These are phyloP conservation scores for Onychomys torridus DNA, from an alignment of 2,797 vertebrate species.

Conservation along the genomic window DNA sequence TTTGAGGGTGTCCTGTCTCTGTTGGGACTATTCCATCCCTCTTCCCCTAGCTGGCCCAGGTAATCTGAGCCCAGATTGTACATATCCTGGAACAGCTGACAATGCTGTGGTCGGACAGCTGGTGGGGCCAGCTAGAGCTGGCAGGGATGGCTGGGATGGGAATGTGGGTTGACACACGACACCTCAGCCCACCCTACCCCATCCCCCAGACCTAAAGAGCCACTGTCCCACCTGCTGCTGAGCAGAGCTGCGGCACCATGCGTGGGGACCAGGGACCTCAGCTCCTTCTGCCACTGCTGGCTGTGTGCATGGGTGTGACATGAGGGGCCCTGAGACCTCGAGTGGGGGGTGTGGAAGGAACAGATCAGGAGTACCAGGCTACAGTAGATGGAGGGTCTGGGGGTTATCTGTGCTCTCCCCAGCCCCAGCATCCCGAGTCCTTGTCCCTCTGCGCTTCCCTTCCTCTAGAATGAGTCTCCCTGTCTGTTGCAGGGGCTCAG, in stretches of 20 bases:
- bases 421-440: background rate
- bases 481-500: conserved; percentile 75
- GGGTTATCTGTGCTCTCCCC: background rate
- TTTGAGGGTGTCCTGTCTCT: background rate
- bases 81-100: conserved; percentile 85
- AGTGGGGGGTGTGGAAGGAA: background rate
- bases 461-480: background rate
- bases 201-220: background rate
- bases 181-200: background rate
- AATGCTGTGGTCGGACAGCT: conserved; percentile 82
- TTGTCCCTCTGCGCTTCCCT: background rate
- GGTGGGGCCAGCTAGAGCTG: conserved; percentile 37
- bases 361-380: accelerated
- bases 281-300: conserved; percentile 58
- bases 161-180: conserved; percentile 43
- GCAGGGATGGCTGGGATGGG: conserved; percentile 1
- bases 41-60: conserved; percentile 9
- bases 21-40: background rate
- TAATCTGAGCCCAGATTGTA: conserved; percentile 77
- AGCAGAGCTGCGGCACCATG: conserved; percentile 77
- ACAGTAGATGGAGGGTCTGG: background rate
- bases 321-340: background rate
- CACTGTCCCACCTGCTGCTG: background rate
- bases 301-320: conserved; percentile 55
- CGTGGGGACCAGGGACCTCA: background rate